Evolutionary conservation across 37 sponge, comb jelly and placozoan genomes (phyloP).

Genomic region (Beroe ovata): DNA sequence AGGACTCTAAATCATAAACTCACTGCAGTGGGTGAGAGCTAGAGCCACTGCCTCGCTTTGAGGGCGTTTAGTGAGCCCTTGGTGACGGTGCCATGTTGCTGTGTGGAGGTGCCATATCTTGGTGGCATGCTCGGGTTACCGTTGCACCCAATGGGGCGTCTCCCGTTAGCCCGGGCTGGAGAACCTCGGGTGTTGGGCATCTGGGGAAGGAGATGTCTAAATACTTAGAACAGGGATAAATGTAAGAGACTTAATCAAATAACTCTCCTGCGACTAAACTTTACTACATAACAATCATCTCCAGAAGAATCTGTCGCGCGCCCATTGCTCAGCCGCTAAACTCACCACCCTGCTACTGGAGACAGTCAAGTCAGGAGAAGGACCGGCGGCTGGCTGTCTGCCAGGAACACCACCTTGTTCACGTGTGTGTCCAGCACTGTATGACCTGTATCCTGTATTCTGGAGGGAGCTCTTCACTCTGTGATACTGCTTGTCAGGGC

Average conservation of each 20-base stretch:
- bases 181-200: slow-evolving; percentile 4
- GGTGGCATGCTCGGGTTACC: slow-evolving; percentile 7
- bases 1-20: too few species aligned
- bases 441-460: neutral
- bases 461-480: neutral
- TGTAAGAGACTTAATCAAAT: too few species aligned
- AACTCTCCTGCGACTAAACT: too few species aligned
- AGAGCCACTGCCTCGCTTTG: slow-evolving; percentile 17
- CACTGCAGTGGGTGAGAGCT: too few species aligned
- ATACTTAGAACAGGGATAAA: too few species aligned
- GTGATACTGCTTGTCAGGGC: neutral
- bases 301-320: too few species aligned
- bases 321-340: too few species aligned
- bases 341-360: slow-evolving; percentile 13
- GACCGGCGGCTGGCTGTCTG: too few species aligned
- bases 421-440: too few species aligned
- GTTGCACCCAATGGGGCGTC: neutral
- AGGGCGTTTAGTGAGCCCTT: slow-evolving; percentile 2
- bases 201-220: neutral
- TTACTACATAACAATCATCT: too few species aligned
- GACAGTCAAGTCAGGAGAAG: slow-evolving; percentile 32
- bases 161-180: neutral
- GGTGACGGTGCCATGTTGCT: slow-evolving; percentile 43
- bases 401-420: too few species aligned
- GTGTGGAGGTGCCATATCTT: slow-evolving; percentile 24